Base-by-base conservation (phyloP, 37 sponge, comb jelly and placozoan species). In the Spongilla lacustris region DNA sequence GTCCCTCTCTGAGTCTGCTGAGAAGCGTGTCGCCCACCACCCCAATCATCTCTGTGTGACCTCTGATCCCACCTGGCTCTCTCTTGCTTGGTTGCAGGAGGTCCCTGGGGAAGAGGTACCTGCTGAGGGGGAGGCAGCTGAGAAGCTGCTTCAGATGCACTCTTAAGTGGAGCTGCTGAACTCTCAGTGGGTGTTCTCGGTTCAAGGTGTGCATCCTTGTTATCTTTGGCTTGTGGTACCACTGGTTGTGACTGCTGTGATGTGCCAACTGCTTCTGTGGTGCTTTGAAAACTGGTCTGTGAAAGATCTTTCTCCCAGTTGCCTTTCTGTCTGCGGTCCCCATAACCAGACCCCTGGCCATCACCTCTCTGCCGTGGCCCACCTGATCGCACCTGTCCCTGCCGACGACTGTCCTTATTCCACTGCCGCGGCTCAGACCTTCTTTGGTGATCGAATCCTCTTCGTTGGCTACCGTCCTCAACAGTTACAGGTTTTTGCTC, bases 291-390 rank as follows among this genome's bases (percentile, higher is more conserved):
- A 34, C 19, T 21, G 0, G 74, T 73, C 27, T 34, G 33, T 21
- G 71, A 6, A 4, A 6, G 9, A 70, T 73, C 74, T 73, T 26
- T 73, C 74, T 73, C 74, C 74, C 74, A 73, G 25, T 22, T 73
- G 74, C 74, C 33, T 26, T 17, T 58, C 58, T 58, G 58, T 58
- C 58, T 58, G 21, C 21, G 58, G 58, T 58, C 58, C 58, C 58
- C 58, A 17, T 58, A 58, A 14, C 19, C 21, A 17, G 58, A 58
- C 21, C 58, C 11, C 19, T 58, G 58, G 19, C 19, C 19, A 58
- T 58, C 58, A 58, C 58, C 58, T 17, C 58, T 58, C 58, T 58
- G 58, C 11, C 58, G 58, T 17, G 58, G 19, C 58, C 58, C 58
- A 14, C 58, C 58, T 19, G 58, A 58, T 58, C 58, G 12, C 4